A percentile compares a stretch with the other conserved stretches of the same genome.
Conservation (phyloP, 2,113 vertebrate genomes). For the Ovis canadensis region DNA sequence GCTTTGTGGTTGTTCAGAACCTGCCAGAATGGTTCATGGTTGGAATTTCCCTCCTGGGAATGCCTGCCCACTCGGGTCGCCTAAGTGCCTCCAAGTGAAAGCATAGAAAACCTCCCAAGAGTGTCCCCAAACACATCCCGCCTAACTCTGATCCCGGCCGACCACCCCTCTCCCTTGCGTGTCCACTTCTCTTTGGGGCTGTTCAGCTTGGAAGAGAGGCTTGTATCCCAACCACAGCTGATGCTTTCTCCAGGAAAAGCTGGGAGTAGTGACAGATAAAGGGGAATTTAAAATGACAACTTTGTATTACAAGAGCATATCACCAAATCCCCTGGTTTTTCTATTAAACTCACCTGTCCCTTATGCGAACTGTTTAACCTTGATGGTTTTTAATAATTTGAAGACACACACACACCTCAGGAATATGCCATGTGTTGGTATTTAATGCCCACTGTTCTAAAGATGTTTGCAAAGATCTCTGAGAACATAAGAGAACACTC, state of each 20-base stretch:
- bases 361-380: rapidly evolving
- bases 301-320: not conserved
- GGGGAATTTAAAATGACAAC: not conserved
- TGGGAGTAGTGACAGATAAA: not conserved
- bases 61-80: rapidly evolving
- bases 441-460: not conserved
- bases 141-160: rapidly evolving
- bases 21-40: not conserved
- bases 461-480: not conserved
- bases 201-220: not conserved
- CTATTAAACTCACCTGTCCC: rapidly evolving
- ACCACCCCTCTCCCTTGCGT: rapidly evolving
- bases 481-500: no score
- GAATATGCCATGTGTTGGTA: no score
- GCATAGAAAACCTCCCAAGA: not conserved
- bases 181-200: not conserved
- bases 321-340: no score
- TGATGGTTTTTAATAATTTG: not conserved
- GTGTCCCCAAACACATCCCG: rapidly evolving
- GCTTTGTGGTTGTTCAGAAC: rapidly evolving
- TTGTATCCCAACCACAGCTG: rapidly evolving
- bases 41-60: no score
- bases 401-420: not conserved
- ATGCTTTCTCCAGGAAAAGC: not conserved
- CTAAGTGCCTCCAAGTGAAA: not conserved